Evolutionary conservation across 2,797 vertebrate genomes (phyloP).

Genomic region (Muscicapa striata): DNA sequence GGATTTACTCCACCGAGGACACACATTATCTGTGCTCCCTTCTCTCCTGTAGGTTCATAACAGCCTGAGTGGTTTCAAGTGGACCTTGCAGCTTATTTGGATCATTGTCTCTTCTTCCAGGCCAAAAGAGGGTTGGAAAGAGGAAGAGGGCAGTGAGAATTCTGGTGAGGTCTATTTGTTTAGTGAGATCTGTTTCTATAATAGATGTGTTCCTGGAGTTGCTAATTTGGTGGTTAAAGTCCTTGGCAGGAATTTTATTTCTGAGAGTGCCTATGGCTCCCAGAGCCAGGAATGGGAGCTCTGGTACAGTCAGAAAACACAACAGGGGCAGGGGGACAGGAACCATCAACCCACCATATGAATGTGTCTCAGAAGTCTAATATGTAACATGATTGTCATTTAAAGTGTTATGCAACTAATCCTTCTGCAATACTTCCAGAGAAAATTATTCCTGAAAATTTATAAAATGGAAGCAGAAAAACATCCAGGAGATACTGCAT

Average conservation of each 20-base stretch:
- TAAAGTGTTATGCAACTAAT: neutral
- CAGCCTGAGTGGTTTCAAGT: neutral
- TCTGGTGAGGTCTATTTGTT: neutral
- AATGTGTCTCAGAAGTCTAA: neutral
- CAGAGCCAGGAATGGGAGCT: neutral
- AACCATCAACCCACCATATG: neutral
- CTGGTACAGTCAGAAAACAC: neutral
- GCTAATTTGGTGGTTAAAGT: neutral
- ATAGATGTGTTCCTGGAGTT: neutral
- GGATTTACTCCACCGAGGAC: conserved; percentile 18
- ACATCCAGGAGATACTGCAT: neutral
- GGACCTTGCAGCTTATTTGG: neutral
- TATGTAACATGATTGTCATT: neutral
- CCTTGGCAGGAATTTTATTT: neutral
- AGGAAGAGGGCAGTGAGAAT: neutral
- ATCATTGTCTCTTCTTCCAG: neutral
- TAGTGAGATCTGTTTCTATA: neutral
- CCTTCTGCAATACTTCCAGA: neutral
- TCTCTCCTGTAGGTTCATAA: neutral
- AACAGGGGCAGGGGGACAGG: rapidly evolving
- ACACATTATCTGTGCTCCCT: neutral
- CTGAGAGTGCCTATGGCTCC: neutral
- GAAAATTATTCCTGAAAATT: neutral
- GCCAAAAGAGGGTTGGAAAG: neutral
- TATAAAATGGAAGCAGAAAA: neutral